These are phyloP conservation scores for Trichonephila clavipes DNA, from an alignment of 1,140 invertebrate species.

Conservation along the genomic window DNA sequence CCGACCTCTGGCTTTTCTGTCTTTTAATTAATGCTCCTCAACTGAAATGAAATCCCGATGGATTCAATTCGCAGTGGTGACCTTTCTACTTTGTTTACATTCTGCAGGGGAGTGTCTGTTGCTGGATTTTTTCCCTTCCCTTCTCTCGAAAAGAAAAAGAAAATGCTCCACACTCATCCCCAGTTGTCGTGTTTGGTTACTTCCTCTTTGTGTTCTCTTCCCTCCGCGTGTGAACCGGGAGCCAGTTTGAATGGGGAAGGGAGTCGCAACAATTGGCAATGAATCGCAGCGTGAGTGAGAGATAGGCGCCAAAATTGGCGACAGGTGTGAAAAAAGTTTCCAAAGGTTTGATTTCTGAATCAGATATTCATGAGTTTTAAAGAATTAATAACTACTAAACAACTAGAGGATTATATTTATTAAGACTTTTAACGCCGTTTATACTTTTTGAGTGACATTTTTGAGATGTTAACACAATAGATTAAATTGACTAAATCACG, in stretches of 20 bases:
- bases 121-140: neutral
- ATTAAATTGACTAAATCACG: too few species aligned
- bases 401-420: too few species aligned
- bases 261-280: neutral
- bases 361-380: too few species aligned
- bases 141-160: neutral
- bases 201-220: constrained; percentile 64
- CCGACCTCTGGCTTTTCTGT: neutral
- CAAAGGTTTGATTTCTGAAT: neutral
- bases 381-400: too few species aligned
- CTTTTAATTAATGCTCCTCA: neutral
- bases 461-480: too few species aligned
- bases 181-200: constrained; percentile 34
- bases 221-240: constrained; percentile 42
- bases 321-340: neutral
- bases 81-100: constrained; percentile 54
- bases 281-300: neutral
- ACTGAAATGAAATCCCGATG: constrained; percentile 21
- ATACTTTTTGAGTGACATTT: too few species aligned
- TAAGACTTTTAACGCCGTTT: too few species aligned
- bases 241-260: neutral
- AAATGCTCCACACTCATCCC: neutral
- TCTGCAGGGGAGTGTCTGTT: neutral
- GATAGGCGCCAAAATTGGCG: neutral
- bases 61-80: neutral